A percentile compares a stretch with the other conserved stretches of the same genome.
These are phyloP conservation scores for Xestia rhomboidea DNA, from an alignment of 2,888 invertebrate genomes.

Conservation along the genomic window DNA sequence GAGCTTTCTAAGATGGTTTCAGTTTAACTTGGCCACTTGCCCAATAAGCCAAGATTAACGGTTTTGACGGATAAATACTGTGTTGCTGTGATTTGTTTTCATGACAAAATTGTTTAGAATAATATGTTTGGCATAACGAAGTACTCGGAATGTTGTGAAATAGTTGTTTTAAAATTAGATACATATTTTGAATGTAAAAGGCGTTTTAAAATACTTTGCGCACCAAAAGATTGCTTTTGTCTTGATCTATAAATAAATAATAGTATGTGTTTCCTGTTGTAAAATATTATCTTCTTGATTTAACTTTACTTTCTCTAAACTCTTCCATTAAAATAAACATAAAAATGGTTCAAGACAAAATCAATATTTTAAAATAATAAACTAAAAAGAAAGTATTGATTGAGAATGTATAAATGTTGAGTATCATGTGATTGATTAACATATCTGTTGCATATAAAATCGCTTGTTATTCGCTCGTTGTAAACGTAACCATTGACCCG, in stretches of 20 bases:
- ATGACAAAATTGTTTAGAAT: constrained; percentile 62
- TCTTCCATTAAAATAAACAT: neutral
- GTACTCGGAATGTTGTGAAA: constrained; percentile 73
- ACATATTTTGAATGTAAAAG: constrained; percentile 60
- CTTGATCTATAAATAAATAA: constrained; percentile 13
- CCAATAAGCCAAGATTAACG: constrained; percentile 30
- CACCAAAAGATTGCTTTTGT: constrained; percentile 50
- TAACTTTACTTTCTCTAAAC: constrained; percentile 3
- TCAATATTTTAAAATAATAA: constrained; percentile 35
- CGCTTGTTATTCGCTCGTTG: constrained; percentile 69
- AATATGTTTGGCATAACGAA: constrained; percentile 57
- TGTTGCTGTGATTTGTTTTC: constrained; percentile 63
- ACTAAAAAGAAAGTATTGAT: constrained; percentile 54
- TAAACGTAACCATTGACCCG: constrained; percentile 54
- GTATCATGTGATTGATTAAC: constrained; percentile 71
- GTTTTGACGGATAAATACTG: constrained; percentile 48
- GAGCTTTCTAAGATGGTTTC: constrained; percentile 26
- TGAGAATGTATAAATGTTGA: constrained; percentile 63
- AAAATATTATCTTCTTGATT: constrained; percentile 12
- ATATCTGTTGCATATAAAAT: constrained; percentile 75
- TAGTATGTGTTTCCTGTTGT: constrained; percentile 19
- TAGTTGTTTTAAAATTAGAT: constrained; percentile 68
- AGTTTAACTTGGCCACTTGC: constrained; percentile 36
- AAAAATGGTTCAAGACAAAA: constrained; percentile 42
- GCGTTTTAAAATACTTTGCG: constrained; percentile 55